These are phyloP conservation scores for Mythimna impura DNA, from an alignment of 2,888 invertebrate species.

Conservation along the genomic window DNA sequence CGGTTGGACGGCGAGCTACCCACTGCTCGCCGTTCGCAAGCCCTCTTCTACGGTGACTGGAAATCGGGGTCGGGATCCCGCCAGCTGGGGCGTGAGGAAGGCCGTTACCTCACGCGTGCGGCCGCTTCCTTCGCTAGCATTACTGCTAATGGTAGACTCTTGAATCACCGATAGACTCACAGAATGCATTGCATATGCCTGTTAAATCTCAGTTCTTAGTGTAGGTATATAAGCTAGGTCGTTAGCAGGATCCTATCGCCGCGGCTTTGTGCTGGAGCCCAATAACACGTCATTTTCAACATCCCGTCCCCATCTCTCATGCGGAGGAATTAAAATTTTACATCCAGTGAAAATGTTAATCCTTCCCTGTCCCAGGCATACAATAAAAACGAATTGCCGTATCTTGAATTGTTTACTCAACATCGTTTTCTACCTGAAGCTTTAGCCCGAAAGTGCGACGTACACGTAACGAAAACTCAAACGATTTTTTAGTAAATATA, in stretches of 20 bases:
- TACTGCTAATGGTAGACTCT: neutral
- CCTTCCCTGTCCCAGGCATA: slow-evolving; percentile 83
- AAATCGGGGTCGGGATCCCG: too few relatives aligned
- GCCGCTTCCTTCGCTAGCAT: too few relatives aligned
- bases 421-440: slow-evolving; percentile 58
- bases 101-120: too few relatives aligned
- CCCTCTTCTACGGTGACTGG: too few relatives aligned
- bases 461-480: neutral
- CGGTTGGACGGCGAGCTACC: too few relatives aligned
- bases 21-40: too few relatives aligned
- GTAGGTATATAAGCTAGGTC: slow-evolving; percentile 55
- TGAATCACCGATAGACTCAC: neutral
- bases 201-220: slow-evolving; percentile 39
- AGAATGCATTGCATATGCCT: neutral
- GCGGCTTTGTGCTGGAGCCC: slow-evolving; percentile 74
- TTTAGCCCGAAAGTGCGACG: neutral
- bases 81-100: too few relatives aligned
- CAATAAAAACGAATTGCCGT: slow-evolving; percentile 85
- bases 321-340: slow-evolving; percentile 87
- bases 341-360: slow-evolving; percentile 87
- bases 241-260: slow-evolving; percentile 45
- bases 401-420: slow-evolving; percentile 84
- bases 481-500: neutral
- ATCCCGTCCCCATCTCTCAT: slow-evolving; percentile 75
- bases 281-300: slow-evolving; percentile 85